phyloP scores from a whole-genome alignment of 2,888 invertebrate genomes.

The Ophion ellenae region DNA sequence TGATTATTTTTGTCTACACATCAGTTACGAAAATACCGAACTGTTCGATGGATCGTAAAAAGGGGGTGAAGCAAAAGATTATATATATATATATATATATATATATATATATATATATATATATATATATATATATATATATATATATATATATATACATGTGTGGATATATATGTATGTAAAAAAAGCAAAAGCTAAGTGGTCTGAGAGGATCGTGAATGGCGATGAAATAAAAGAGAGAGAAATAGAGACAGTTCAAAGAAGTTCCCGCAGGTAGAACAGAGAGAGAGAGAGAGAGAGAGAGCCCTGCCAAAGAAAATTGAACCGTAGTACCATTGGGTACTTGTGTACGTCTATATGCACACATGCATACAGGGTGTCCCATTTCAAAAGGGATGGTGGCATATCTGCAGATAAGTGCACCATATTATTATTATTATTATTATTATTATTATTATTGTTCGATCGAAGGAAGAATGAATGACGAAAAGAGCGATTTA shows the following conservation, averaged over 20 bases:
- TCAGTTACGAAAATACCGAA: slow-evolving; percentile 58
- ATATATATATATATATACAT: too few relatives aligned
- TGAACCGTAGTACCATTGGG: not conserved
- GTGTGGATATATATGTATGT: slow-evolving; percentile 12
- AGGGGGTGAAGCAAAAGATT: slow-evolving; percentile 3
- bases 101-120: too few relatives aligned
- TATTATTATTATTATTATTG: too few relatives aligned
- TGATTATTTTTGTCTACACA: slow-evolving; percentile 83
- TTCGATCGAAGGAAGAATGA: too few relatives aligned
- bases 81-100: slow-evolving; percentile 5
- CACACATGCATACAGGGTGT: too few relatives aligned
- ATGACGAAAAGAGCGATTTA: too few relatives aligned
- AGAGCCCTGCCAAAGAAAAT: not conserved
- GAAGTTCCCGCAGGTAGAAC: not conserved
- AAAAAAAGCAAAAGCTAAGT: slow-evolving; percentile 42
- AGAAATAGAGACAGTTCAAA: too few relatives aligned
- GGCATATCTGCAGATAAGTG: too few relatives aligned
- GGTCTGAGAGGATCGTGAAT: slow-evolving; percentile 47
- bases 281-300: slow-evolving; percentile 18
- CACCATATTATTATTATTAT: too few relatives aligned
- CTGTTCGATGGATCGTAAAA: slow-evolving; percentile 38
- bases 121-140: too few relatives aligned
- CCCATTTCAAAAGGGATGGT: too few relatives aligned
- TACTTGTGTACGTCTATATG: not conserved
- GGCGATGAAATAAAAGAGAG: not conserved